Evolutionary conservation across 2,797 vertebrate genomes (phyloP).

Genomic region (Rhyacichthys aspro): DNA sequence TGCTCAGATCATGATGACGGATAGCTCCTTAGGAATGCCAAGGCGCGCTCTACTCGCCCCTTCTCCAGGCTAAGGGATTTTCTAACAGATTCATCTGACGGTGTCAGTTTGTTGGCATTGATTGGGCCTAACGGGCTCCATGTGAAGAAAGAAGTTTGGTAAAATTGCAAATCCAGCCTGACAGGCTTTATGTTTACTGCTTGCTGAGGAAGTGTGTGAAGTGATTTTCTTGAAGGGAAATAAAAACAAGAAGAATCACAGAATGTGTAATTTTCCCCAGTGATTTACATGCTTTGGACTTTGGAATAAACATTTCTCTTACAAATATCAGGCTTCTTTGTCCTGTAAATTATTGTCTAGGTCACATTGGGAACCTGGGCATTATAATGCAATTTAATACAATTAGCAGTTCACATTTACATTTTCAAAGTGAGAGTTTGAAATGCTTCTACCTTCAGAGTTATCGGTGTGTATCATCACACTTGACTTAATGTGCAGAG

Average conservation of each 20-base stretch:
- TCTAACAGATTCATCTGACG: conserved; percentile 65
- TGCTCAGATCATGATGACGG: conserved; percentile 70
- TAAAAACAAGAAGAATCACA: conserved; percentile 45
- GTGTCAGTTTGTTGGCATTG: conserved; percentile 69
- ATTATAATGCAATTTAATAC: conserved; percentile 8
- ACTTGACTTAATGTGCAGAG: conserved; percentile 56
- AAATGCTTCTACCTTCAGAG: conserved; percentile 45
- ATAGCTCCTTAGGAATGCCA: conserved; percentile 65
- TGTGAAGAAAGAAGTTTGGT: conserved; percentile 53
- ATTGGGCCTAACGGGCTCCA: conserved; percentile 63
- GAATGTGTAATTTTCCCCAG: conserved; percentile 35
- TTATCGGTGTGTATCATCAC: conserved; percentile 39
- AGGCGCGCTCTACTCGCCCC: conserved; percentile 39
- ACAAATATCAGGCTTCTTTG: neutral
- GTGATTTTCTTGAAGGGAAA: conserved; percentile 32
- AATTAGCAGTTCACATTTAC: conserved; percentile 6
- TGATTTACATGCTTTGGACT: conserved; percentile 41
- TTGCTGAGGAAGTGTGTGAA: conserved; percentile 37
- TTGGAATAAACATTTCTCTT: conserved; percentile 21
- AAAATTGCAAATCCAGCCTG: conserved; percentile 56
- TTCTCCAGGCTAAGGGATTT: conserved; percentile 62
- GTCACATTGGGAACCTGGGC: neutral
- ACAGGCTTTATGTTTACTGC: conserved; percentile 56
- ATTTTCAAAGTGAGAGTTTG: conserved; percentile 23
- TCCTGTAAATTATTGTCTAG: conserved; percentile 12